phyloP scores from a whole-genome alignment of 2,888 invertebrate genomes.

The Troides aeacus region DNA sequence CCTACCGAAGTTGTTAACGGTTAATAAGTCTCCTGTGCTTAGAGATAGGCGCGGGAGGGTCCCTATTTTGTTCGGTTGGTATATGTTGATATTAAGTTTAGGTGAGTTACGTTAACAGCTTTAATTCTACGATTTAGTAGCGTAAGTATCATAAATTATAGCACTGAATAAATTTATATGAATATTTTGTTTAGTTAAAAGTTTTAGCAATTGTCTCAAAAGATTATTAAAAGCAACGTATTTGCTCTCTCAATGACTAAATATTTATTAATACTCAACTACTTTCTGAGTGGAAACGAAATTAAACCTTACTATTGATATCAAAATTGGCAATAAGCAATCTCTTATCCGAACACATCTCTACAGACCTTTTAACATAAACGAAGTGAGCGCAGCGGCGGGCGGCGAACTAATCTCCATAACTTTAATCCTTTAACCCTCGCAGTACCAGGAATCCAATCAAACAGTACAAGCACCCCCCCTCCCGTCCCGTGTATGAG shows the following conservation, averaged over 20 bases:
- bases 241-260: conserved; percentile 19
- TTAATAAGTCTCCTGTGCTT: conserved; percentile 15
- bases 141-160: conserved; percentile 6
- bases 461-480: conserved; percentile 77
- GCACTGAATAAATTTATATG: background rate
- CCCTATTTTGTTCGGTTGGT: conserved; percentile 12
- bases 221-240: background rate
- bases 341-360: conserved; percentile 78
- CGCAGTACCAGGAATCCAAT: conserved; percentile 79
- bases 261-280: conserved; percentile 46
- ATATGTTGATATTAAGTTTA: conserved; percentile 22
- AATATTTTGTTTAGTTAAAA: no score
- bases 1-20: conserved; percentile 10
- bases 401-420: conserved; percentile 80
- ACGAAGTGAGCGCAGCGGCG: conserved; percentile 72
- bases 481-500: conserved; percentile 42
- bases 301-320: conserved; percentile 71
- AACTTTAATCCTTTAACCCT: conserved; percentile 80
- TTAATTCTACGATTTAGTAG: conserved; percentile 17
- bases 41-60: conserved; percentile 14
- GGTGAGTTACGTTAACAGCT: conserved; percentile 8
- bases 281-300: conserved; percentile 49
- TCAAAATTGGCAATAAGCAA: conserved; percentile 79
- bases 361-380: conserved; percentile 77
- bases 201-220: background rate